Base-by-base conservation (phyloP, 1,140 invertebrate genomes). In the Parapsyche elsis region DNA sequence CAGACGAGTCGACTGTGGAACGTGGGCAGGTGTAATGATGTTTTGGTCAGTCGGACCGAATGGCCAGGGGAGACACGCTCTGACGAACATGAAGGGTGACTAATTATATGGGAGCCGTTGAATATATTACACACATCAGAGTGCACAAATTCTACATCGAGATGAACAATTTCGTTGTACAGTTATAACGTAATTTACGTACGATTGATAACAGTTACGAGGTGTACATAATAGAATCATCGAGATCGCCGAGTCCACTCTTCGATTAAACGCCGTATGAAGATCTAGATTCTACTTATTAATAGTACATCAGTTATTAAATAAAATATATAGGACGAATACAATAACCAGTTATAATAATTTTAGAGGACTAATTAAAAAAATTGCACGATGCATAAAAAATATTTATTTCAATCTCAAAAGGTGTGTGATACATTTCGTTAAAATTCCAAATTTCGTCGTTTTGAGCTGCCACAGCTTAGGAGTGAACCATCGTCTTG, bases 381-480 rank as follows among this genome's bases (percentile, higher is more conserved):
- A n/a, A n/a, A n/a, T n/a, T n/a, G n/a, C n/a, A n/a, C n/a, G n/a
- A n/a, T n/a, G n/a, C n/a, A n/a, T n/a, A n/a, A n/a, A n/a, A n/a
- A n/a, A n/a, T n/a, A n/a, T n/a, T n/a, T n/a, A n/a, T n/a, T n/a
- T n/a, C n/a, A n/a, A n/a, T 26, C 5, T 23, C 4, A 70, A 23
- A 26, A 70, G n/a, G n/a, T 26, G 16, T 14, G 19, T 70, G 30
- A 59, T 59, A 24, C 21, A 23, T 57, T n/a, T 0, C 5, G 59
- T 90, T 89, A 92, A 88, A 92, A 92, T 80, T 92, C 91, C 81
- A 92, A 87, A 82, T 90, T 85, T 85, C 86, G 90, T 83, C 88
- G 90, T 78, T 86, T 87, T 74, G 86, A 87, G 80, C 88, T 88
- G 24, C 88, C 88, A 81, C 89, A 90, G 21, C 84, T 83, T 12